A percentile compares a stretch with the other conserved stretches of the same genome.
phyloP scores from a whole-genome alignment of 2,888 invertebrate genomes.

The Meganola albula region DNA sequence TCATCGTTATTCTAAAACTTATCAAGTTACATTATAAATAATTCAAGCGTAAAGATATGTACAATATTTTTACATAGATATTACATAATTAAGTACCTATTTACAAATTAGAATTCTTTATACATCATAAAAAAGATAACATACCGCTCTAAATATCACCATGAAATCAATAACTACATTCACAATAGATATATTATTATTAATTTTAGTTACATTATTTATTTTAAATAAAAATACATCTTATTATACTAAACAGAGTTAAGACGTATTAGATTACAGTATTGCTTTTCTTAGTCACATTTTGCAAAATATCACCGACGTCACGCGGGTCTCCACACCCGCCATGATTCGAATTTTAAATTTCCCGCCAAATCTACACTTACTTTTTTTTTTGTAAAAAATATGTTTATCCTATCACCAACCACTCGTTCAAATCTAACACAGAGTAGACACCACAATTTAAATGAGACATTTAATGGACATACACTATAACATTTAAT shows the following conservation, averaged over 20 bases:
- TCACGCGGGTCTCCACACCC: slow-evolving; percentile 35
- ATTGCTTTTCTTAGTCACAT: slow-evolving; percentile 87
- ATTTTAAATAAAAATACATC: slow-evolving; percentile 66
- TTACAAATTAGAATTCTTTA: slow-evolving; percentile 77
- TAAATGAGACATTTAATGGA: slow-evolving; percentile 75
- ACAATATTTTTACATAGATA: slow-evolving; percentile 76
- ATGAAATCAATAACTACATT: slow-evolving; percentile 75
- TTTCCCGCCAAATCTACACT: slow-evolving; percentile 28
- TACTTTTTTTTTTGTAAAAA: slow-evolving; percentile 67
- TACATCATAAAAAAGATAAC: slow-evolving; percentile 75
- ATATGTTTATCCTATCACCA: slow-evolving; percentile 65
- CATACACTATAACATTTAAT: slow-evolving; percentile 68
- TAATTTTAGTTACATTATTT: too few species aligned
- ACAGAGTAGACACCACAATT: slow-evolving; percentile 76
- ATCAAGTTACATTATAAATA: slow-evolving; percentile 68
- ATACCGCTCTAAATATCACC: slow-evolving; percentile 75
- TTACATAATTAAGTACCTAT: slow-evolving; percentile 76
- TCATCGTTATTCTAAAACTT: slow-evolving; percentile 51
- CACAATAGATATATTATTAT: slow-evolving; percentile 68
- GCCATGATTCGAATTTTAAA: slow-evolving; percentile 37
- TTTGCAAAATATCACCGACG: slow-evolving; percentile 82
- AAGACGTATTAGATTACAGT: slow-evolving; percentile 83
- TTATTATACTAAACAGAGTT: slow-evolving; percentile 72
- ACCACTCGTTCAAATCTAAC: slow-evolving; percentile 71
- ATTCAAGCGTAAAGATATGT: slow-evolving; percentile 77